A percentile compares a stretch with the other conserved stretches of the same genome.
Conservation (phyloP, 2,113 vertebrate genomes). For the Dissostichus mawsoni region DNA sequence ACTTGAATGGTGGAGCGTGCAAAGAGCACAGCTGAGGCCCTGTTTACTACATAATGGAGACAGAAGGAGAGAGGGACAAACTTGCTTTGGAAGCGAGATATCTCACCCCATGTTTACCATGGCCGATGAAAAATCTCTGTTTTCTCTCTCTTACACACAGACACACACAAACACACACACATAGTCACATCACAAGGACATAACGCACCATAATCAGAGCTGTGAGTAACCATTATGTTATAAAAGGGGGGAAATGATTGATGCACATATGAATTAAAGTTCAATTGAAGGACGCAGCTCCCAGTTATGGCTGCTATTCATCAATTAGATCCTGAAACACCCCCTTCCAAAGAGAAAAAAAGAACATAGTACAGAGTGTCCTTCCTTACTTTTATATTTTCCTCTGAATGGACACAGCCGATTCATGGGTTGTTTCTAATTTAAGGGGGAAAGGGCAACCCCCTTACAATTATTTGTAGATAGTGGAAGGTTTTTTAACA, state of each 20-base stretch:
- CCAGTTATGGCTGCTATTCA: slow-evolving; percentile 77
- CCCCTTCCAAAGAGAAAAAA: slow-evolving; percentile 54
- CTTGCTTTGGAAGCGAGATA: slow-evolving; percentile 20
- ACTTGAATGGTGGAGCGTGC: slow-evolving; percentile 39
- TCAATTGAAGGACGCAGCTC: slow-evolving; percentile 82
- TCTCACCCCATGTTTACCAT: slow-evolving; percentile 40
- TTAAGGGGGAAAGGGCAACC: slow-evolving; percentile 19
- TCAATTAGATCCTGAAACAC: slow-evolving; percentile 80
- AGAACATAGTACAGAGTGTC: slow-evolving; percentile 38
- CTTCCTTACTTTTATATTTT: slow-evolving; percentile 21
- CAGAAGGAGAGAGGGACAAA: neutral
- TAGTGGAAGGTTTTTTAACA: slow-evolving; percentile 2
- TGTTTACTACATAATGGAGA: slow-evolving; percentile 60
- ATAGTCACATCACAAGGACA: slow-evolving; percentile 70
- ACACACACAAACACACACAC: slow-evolving; percentile 20
- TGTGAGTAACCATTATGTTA: slow-evolving; percentile 74
- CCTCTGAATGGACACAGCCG: slow-evolving; percentile 11
- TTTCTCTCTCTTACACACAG: neutral
- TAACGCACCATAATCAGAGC: slow-evolving; percentile 63
- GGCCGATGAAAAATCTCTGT: slow-evolving; percentile 22
- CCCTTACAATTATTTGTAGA: neutral
- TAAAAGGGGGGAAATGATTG: slow-evolving; percentile 77
- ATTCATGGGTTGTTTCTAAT: slow-evolving; percentile 31
- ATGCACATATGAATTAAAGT: slow-evolving; percentile 81
- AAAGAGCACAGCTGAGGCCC: slow-evolving; percentile 51